Evolutionary conservation across 2,113 vertebrate genomes (phyloP).

Genomic region (Fukomys damarensis): DNA sequence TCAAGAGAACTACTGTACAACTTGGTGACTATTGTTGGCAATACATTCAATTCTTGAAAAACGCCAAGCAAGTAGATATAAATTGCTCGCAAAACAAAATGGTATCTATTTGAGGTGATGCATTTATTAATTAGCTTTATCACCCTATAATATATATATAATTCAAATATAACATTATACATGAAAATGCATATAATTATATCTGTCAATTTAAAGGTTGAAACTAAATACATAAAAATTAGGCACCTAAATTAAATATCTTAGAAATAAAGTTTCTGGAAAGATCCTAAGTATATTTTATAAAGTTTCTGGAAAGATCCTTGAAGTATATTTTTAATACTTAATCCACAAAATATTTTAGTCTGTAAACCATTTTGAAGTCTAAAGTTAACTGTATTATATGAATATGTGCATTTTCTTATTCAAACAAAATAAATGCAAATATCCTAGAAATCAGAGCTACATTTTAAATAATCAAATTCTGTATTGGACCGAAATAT

Average conservation of each 20-base stretch:
- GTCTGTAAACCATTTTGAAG: not conserved
- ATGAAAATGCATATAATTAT: not conserved
- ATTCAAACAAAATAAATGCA: constrained; percentile 9
- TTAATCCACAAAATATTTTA: constrained; percentile 13
- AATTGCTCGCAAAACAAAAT: not conserved
- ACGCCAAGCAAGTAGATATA: not conserved
- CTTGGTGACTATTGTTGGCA: not conserved
- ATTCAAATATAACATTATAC: not conserved
- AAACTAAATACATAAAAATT: not conserved
- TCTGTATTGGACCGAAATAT: constrained; percentile 33
- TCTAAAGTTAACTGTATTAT: not conserved
- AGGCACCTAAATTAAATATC: not conserved
- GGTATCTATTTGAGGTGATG: not conserved
- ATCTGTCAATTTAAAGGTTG: not conserved
- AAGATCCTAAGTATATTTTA: too few species aligned
- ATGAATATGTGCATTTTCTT: not conserved
- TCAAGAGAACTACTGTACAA: not conserved
- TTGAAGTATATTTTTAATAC: not conserved
- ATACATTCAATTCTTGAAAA: not conserved
- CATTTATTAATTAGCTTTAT: not conserved
- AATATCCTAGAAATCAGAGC: not conserved
- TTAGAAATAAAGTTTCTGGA: not conserved
- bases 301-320: not conserved
- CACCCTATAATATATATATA: not conserved
- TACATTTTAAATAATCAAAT: constrained; percentile 20